Percentiles rank a stretch among this genome's conserved stretches.
These are phyloP conservation scores for Euzetes globulus DNA, from an alignment of 2,888 invertebrate genomes.

Conservation along the genomic window DNA sequence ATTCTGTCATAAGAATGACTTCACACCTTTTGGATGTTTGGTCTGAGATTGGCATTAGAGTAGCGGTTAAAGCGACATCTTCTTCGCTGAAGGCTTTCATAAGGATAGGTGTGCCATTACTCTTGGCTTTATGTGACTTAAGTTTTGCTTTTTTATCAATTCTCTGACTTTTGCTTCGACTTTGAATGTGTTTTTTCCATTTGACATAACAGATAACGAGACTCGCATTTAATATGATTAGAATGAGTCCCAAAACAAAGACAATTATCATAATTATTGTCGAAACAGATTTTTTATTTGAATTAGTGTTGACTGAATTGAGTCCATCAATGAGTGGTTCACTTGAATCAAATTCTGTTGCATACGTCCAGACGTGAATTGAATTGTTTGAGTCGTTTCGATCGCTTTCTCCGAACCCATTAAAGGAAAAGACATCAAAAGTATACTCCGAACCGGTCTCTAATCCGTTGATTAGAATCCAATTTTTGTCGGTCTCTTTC, in stretches of 20 bases:
- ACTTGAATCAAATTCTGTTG: slow-evolving; percentile 7
- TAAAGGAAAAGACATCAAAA: slow-evolving; percentile 79
- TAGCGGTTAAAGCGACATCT: not conserved
- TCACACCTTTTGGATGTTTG: not conserved
- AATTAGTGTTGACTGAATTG: not conserved
- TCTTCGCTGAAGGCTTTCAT: slow-evolving; percentile 16
- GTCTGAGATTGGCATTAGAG: not conserved
- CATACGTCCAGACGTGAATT: not conserved
- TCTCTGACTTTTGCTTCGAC: not conserved
- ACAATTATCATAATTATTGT: slow-evolving; percentile 20
- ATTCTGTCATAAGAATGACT: not conserved
- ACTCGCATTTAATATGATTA: slow-evolving; percentile 11
- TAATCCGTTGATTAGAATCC: slow-evolving; percentile 59
- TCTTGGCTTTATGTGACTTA: not conserved
- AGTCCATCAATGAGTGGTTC: not conserved
- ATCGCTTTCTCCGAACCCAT: slow-evolving; percentile 75
- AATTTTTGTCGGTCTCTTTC: not conserved
- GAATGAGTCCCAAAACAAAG: not conserved
- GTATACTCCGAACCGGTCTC: slow-evolving; percentile 75
- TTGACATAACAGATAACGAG: slow-evolving; percentile 1
- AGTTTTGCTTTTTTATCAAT: too few relatives aligned
- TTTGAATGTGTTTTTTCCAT: not conserved
- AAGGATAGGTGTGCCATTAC: not conserved
- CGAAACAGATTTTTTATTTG: not conserved
- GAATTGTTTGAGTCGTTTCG: slow-evolving; percentile 46